Evolutionary conservation across 2,888 invertebrate genomes (phyloP), one percentile per base, ranked within the genome.

Genomic region (Nezara viridula): DNA sequence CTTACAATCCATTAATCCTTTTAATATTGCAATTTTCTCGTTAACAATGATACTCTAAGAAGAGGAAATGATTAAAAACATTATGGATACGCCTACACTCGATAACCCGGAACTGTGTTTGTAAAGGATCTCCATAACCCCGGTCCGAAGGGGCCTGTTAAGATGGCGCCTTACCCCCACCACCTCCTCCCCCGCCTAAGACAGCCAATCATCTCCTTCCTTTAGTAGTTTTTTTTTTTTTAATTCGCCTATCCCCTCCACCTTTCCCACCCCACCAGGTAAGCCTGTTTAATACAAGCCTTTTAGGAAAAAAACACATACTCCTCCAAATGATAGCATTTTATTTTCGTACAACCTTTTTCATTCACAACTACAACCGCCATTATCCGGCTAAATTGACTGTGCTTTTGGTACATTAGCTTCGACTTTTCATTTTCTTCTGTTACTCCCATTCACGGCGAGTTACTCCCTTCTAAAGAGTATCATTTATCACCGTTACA

Each of bases 151-250:
- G 37, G 86, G 40, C 52, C 16, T 55, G 86, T 40, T 86, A 86
- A 86, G 86, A 86, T 86, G 86, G 86, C 86, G 86, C 60, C 86
- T 55, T 40, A 86, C 86, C 60, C 86, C 86, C 86, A 50, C 86
- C 60, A 40, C 44, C 40, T 6, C n/a, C 86, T 55, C 24, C 86
- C 86, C 50, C 86, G 14, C 16, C 60, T 14, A 40, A 55, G 52
- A 5, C 86, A n/a, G 40, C 86, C 86, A 86, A 86, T 86, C 86
- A 55, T 50, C 49, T 86, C 50, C 86, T 55, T 86, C 44, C 86
- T 6, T 24, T 21, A 19, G 37, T 21, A 32, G 44, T 44, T 44
- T 73, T 81, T 81, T 81, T 44, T 81, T 86, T 55, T 86, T 86
- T 60, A 55, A 55, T 86, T 55, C 60, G 1, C 52, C 86, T 40